Evolutionary conservation across 2,113 vertebrate genomes (phyloP).

Genomic region (Phyllopteryx taeniolatus): DNA sequence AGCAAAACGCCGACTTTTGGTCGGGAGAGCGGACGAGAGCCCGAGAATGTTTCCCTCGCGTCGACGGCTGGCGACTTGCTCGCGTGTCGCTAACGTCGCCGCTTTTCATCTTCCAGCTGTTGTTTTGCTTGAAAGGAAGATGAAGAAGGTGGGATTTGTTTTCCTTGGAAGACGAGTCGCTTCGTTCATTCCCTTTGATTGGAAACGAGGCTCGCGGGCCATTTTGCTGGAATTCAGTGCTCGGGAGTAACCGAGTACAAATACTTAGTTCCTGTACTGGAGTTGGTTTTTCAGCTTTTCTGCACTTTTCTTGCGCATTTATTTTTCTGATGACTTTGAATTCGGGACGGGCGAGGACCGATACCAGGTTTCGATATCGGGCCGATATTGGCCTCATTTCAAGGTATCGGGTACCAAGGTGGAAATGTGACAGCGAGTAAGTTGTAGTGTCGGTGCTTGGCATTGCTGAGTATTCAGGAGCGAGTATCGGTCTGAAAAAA

Average conservation of each 20-base stretch:
- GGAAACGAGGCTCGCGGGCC: background rate
- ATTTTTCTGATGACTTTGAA: background rate
- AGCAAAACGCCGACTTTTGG: no score
- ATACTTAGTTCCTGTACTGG: background rate
- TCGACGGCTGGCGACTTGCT: background rate
- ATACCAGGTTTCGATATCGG: no score
- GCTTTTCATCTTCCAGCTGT: slow-evolving; percentile 53
- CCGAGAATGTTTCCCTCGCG: background rate
- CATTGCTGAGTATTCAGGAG: no score
- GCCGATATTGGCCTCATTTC: no score
- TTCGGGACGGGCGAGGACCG: no score
- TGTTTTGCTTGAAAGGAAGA: slow-evolving; percentile 52
- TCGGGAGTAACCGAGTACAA: background rate
- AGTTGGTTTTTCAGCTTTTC: background rate
- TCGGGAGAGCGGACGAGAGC: no score
- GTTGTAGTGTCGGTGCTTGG: no score
- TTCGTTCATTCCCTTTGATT: background rate
- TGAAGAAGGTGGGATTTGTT: background rate
- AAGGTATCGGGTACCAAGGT: no score
- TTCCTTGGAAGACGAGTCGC: background rate
- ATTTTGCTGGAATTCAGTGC: background rate
- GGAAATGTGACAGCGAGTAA: no score
- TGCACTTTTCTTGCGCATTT: background rate
- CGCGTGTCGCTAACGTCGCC: background rate
- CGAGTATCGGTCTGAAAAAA: no score